phyloP scores from a whole-genome alignment of 2,888 invertebrate species.

The Drosophila pseudotakahashii region DNA sequence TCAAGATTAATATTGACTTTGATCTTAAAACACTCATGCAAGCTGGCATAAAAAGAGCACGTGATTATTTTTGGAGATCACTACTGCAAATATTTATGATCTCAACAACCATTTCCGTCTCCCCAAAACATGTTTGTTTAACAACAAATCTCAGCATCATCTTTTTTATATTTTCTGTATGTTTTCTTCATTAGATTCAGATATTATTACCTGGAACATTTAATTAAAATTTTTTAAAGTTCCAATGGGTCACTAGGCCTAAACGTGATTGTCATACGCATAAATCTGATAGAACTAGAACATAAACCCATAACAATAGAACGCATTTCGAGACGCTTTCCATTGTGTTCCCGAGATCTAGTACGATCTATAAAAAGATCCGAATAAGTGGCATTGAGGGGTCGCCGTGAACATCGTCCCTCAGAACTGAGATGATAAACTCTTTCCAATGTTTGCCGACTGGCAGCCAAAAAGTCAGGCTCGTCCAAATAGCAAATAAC shows the following conservation, averaged over 20 bases:
- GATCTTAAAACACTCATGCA: constrained; percentile 17
- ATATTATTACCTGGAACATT: no score
- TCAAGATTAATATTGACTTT: constrained; percentile 33
- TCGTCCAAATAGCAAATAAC: constrained; percentile 64
- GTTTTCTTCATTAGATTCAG: no score
- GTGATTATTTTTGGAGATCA: background rate
- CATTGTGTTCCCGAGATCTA: background rate
- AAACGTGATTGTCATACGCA: background rate
- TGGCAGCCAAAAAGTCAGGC: constrained; percentile 20
- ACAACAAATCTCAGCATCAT: no score
- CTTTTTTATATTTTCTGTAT: no score
- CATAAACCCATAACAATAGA: constrained; percentile 31
- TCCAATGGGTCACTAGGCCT: constrained; percentile 10
- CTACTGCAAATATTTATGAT: background rate
- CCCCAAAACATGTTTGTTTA: background rate
- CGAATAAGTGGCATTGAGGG: constrained; percentile 53
- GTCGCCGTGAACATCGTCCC: constrained; percentile 30
- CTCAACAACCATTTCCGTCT: background rate
- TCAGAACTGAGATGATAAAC: constrained; percentile 15
- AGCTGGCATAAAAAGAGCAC: background rate
- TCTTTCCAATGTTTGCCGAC: constrained; percentile 19
- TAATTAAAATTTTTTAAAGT: background rate
- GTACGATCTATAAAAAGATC: constrained; percentile 18
- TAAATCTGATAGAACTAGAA: constrained; percentile 1
- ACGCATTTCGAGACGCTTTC: constrained; percentile 14